Conservation (phyloP, 2,888 invertebrate genomes). For the Drosophila monieri region DNA sequence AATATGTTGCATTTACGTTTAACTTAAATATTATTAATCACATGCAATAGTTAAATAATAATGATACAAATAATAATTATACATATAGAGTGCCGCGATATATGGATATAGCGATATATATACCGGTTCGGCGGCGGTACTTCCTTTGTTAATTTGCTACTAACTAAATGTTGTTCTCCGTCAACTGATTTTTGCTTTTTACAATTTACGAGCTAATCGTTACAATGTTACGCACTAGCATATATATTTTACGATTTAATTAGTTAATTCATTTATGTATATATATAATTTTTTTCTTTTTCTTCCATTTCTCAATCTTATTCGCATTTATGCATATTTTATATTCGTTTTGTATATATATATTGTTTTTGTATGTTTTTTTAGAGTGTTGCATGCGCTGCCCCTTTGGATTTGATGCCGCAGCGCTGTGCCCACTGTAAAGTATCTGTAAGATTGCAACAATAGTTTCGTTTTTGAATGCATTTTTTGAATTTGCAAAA, state of each 20-base stretch:
- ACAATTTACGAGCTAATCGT: conserved; percentile 72
- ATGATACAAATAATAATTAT: conserved; percentile 72
- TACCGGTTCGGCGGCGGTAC: conserved; percentile 43
- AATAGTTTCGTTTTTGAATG: conserved; percentile 39
- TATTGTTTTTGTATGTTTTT: conserved; percentile 36
- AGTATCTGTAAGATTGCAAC: conserved; percentile 56
- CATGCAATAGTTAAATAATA: conserved; percentile 82
- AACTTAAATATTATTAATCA: conserved; percentile 82
- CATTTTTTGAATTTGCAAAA: conserved; percentile 26
- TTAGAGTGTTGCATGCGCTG: conserved; percentile 59
- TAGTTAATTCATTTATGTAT: conserved; percentile 47
- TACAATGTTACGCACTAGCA: conserved; percentile 69
- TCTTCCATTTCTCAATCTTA: conserved; percentile 31
- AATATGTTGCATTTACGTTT: conserved; percentile 75
- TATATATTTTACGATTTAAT: conserved; percentile 50
- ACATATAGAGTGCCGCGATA: conserved; percentile 52
- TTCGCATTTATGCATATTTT: conserved; percentile 43
- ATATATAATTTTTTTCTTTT: conserved; percentile 32
- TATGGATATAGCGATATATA: conserved; percentile 31
- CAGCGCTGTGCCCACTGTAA: conserved; percentile 55
- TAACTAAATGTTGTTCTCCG: conserved; percentile 76
- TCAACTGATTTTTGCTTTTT: conserved; percentile 69
- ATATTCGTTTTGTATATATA: conserved; percentile 43
- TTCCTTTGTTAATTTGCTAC: conserved; percentile 77
- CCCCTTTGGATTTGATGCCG: conserved; percentile 35